phyloP scores from a whole-genome alignment of 2,113 vertebrate species.

The Psilopsiagon aymara region DNA sequence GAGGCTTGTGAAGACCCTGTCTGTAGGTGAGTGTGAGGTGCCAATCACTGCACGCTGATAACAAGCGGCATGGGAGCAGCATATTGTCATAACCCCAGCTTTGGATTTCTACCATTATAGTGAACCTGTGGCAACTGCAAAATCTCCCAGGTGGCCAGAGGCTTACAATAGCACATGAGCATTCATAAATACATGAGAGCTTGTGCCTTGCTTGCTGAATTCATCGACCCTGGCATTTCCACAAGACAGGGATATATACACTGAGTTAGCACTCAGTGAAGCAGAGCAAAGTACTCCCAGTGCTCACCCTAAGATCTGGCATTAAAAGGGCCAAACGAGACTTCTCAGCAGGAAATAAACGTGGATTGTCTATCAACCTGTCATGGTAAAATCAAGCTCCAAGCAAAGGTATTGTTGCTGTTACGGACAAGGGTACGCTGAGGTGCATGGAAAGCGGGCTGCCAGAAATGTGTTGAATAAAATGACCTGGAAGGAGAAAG shows the following conservation, averaged over 20 bases:
- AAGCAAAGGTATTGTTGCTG: not conserved
- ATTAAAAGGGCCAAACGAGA: conserved; percentile 37
- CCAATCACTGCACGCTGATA: not conserved
- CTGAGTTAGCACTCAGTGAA: not conserved
- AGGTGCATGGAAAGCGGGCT: not conserved
- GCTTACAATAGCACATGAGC: not conserved
- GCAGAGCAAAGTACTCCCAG: not conserved
- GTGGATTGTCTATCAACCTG: conserved; percentile 25
- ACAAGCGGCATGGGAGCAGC: accelerated
- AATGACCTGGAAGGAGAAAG: not conserved
- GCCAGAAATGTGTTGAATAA: not conserved
- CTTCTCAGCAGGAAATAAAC: not conserved
- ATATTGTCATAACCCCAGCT: not conserved
- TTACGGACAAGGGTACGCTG: not conserved
- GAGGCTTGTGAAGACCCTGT: not conserved
- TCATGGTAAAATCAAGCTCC: not conserved
- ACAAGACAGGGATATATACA: accelerated
- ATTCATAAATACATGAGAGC: not conserved
- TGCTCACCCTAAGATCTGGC: not conserved
- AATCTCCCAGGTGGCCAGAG: not conserved
- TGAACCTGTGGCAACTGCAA: not conserved
- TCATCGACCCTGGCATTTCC: not conserved
- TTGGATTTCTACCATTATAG: not conserved
- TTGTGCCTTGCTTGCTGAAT: not conserved
- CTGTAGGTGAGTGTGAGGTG: not conserved